Evolutionary conservation across 1,140 invertebrate species (phyloP), one percentile per base, ranked within the genome.

Genomic region (Halyomorpha halys): DNA sequence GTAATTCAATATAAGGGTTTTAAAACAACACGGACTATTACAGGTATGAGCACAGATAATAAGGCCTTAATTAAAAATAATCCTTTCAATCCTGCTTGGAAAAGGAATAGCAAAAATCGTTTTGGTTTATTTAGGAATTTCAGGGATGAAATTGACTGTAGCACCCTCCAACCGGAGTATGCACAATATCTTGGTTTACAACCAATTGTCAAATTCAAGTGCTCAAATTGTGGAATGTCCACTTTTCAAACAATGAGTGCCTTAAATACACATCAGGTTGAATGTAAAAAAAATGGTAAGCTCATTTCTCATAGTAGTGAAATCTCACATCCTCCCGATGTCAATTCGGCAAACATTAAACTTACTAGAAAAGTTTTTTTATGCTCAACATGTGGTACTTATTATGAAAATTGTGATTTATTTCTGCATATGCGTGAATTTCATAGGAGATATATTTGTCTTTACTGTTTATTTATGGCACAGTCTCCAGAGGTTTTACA

Each of bases 371-470:
- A 86, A 75, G 86, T 87, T 62, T 89, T 86, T 68, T 72, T 87
- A 16, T 91, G 88, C 72, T 83, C 84, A 13, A 83, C 84, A 0
- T 91, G 88, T 73, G 84, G 82, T 25, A 86, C 82, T 3, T 89
- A 89, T 68, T 89, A 87, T 75, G 86, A 89, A 74, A 86, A 86
- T 68, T 90, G 87, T 86, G 87, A 89, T 75, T 75, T 90, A 30
- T 90, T 89, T 72, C 72, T 87, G 14, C 88, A 91, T 69, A 89
- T 90, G 84, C 77, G 84, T 56, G 86, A 89, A 68, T 79, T 84
- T 19, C 87, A 91, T 72, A 82, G 83, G 66, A 79, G 86, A 45
- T 85, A 84, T 70, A 86, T 89, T 68, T 91, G 88, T 71, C 73
- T 90, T 14, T 87, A 85, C 74, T 90, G 88, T 70, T 77, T 89